Evolutionary conservation across 2,797 vertebrate genomes (phyloP).

Genomic region (Enteromius argenteus): DNA sequence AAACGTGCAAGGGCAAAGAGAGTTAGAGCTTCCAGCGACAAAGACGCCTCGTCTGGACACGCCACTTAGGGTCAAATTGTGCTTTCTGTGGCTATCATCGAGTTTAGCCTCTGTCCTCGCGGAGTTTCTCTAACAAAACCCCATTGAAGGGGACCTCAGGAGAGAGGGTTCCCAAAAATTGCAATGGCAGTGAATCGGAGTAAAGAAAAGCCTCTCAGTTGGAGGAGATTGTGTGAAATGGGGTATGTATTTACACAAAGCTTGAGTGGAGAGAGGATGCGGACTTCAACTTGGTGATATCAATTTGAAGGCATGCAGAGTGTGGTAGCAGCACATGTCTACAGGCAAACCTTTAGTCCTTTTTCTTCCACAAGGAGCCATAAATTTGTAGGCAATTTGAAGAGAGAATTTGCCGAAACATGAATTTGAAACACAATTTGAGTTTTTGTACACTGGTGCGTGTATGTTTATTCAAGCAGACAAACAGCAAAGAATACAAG

Average conservation of each 20-base stretch:
- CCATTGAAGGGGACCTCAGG: background rate
- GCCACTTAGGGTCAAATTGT: conserved; percentile 71
- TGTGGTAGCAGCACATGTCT: conserved; percentile 72
- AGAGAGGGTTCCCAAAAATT: background rate
- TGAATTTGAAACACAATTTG: conserved; percentile 98
- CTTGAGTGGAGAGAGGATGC: conserved; percentile 51
- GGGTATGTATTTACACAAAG: conserved; percentile 67
- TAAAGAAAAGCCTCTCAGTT: background rate
- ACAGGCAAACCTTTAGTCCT: conserved; percentile 78
- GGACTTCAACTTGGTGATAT: conserved; percentile 61
- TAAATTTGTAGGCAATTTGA: conserved; percentile 84
- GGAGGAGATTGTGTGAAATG: conserved; percentile 61
- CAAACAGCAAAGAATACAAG: conserved; percentile 99
- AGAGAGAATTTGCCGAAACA: conserved; percentile 95
- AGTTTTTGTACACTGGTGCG: conserved; percentile 92
- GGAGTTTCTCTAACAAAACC: conserved; percentile 28
- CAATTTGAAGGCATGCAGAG: conserved; percentile 76
- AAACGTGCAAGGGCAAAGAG: conserved; percentile 74
- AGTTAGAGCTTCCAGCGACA: conserved; percentile 67
- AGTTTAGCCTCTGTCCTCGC: conserved; percentile 12
- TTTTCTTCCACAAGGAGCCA: conserved; percentile 77
- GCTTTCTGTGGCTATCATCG: conserved; percentile 57
- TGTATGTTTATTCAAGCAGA: conserved; percentile 99
- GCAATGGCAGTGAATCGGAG: conserved; percentile 58
- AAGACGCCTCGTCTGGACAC: conserved; percentile 68